These are phyloP conservation scores for Meliscaeva auricollis DNA, from an alignment of 2,888 invertebrate genomes.

Conservation along the genomic window DNA sequence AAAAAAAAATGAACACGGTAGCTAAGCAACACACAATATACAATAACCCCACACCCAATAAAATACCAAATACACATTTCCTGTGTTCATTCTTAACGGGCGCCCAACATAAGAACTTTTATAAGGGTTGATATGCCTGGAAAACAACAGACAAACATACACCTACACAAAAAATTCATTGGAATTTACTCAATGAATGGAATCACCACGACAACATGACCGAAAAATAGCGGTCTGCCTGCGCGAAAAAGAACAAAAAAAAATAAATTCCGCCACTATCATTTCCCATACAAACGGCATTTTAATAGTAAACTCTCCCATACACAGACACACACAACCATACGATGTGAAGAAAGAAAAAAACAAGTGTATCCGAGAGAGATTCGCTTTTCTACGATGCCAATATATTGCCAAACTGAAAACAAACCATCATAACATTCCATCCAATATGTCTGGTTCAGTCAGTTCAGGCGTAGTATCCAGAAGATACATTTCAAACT, in stretches of 20 bases:
- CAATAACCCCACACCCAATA: slow-evolving; percentile 23
- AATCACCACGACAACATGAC: slow-evolving; percentile 59
- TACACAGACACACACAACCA: background rate
- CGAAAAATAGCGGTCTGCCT: slow-evolving; percentile 22
- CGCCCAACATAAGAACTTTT: slow-evolving; percentile 10
- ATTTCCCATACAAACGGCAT: slow-evolving; percentile 28
- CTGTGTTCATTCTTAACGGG: slow-evolving; percentile 64
- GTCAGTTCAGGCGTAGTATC: slow-evolving; percentile 69
- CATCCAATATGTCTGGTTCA: slow-evolving; percentile 67
- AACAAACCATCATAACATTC: slow-evolving; percentile 71
- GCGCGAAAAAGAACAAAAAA: slow-evolving; percentile 18
- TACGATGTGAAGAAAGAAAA: background rate
- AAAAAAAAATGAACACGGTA: slow-evolving; percentile 47
- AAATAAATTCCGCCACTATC: slow-evolving; percentile 70
- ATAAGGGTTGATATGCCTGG: slow-evolving; percentile 63
- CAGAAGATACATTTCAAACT: slow-evolving; percentile 64
- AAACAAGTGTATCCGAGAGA: slow-evolving; percentile 56
- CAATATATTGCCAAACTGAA: slow-evolving; percentile 41
- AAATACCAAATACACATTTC: slow-evolving; percentile 53
- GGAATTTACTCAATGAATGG: slow-evolving; percentile 72
- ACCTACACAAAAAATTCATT: slow-evolving; percentile 42
- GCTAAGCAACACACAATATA: slow-evolving; percentile 54
- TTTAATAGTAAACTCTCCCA: slow-evolving; percentile 47
- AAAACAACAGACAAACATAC: slow-evolving; percentile 25
- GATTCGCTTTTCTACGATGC: slow-evolving; percentile 27